phyloP scores from a whole-genome alignment of 2,113 vertebrate genomes.

The Hippopotamus amphibius region DNA sequence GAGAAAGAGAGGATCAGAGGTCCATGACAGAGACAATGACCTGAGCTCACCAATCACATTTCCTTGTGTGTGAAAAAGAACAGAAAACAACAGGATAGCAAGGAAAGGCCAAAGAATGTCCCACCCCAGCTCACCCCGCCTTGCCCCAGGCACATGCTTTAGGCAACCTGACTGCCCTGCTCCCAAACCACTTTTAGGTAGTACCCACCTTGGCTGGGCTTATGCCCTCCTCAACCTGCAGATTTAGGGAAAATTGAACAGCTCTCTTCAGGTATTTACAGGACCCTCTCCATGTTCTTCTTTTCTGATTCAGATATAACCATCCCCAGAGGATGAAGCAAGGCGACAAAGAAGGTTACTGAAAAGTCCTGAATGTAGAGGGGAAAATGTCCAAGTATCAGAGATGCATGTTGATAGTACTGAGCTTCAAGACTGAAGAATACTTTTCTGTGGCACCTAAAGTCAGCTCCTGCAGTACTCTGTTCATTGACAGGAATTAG shows the following conservation, averaged over 20 bases:
- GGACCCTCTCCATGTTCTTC: not conserved
- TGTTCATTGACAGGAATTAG: constrained; percentile 15
- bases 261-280: not conserved
- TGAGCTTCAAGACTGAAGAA: not conserved
- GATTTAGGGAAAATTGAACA: not conserved
- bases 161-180: not conserved
- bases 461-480: not conserved
- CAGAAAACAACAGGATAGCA: not conserved
- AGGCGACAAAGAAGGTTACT: not conserved
- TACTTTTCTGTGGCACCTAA: not conserved
- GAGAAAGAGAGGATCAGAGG: not conserved
- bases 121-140: too few species aligned
- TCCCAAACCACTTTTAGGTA: not conserved
- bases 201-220: too few species aligned
- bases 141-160: not conserved
- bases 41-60: not conserved
- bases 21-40: not conserved
- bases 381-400: not conserved
- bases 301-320: not conserved
- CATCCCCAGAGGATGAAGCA: not conserved
- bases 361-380: not conserved
- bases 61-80: not conserved
- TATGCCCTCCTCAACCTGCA: not conserved
- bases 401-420: not conserved
- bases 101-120: not conserved